Conservation (phyloP, 1,140 invertebrate genomes). For the Drosophila mayri region DNA sequence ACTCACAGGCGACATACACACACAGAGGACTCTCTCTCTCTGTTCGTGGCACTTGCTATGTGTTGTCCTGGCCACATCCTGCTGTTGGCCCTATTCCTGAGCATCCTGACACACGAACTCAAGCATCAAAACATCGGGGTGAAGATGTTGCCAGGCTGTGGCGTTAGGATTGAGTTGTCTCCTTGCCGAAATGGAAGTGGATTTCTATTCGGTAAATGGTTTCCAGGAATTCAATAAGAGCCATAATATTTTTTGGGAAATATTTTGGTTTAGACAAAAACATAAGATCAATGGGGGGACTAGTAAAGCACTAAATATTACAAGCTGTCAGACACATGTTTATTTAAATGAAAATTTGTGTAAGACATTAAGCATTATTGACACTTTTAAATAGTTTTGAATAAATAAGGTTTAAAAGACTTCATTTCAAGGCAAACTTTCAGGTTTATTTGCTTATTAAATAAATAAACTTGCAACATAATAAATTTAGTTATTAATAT, state of each 20-base stretch:
- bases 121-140: slow-evolving; percentile 32
- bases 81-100: slow-evolving; percentile 31
- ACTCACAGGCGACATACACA: slow-evolving; percentile 26
- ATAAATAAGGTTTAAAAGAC: not conserved
- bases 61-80: slow-evolving; percentile 38
- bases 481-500: not conserved
- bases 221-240: slow-evolving; percentile 12
- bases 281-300: slow-evolving; percentile 3
- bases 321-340: slow-evolving; percentile 12
- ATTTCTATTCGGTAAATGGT: slow-evolving; percentile 21
- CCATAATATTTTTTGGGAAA: not conserved
- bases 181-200: slow-evolving; percentile 5
- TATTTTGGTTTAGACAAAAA: slow-evolving; percentile 15
- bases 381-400: not conserved
- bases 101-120: slow-evolving; percentile 31
- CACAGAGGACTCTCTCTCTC: slow-evolving; percentile 4
- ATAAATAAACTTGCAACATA: not conserved
- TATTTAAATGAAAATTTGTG: slow-evolving; percentile 7
- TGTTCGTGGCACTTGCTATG: slow-evolving; percentile 25
- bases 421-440: not conserved
- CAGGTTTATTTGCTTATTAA: not conserved
- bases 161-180: slow-evolving; percentile 38
- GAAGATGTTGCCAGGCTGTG: slow-evolving; percentile 43
- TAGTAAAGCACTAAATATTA: slow-evolving; percentile 5
- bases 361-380: not conserved